phyloP scores from a whole-genome alignment of 2,888 invertebrate species.

The Drosophila yooni region DNA sequence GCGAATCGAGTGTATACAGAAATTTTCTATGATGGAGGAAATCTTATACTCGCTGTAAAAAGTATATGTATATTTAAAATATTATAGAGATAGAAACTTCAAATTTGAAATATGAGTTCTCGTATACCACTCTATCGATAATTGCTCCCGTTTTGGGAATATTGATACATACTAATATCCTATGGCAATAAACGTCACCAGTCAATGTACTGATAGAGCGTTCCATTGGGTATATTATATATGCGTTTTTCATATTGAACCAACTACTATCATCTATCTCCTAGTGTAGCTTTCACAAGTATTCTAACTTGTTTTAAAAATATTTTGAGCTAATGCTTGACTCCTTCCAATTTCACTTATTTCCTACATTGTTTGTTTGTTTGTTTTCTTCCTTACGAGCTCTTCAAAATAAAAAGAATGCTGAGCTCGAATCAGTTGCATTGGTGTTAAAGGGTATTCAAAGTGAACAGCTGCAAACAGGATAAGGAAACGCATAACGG shows the following conservation, averaged over 20 bases:
- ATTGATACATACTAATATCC: no score
- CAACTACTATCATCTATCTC: no score
- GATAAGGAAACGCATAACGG: constrained; percentile 9
- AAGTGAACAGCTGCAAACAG: constrained; percentile 4
- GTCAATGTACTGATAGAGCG: neutral
- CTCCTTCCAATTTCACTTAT: neutral
- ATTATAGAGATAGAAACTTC: neutral
- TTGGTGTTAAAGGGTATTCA: neutral
- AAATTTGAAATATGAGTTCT: neutral
- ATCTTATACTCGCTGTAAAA: neutral
- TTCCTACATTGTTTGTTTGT: neutral
- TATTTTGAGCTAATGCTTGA: neutral
- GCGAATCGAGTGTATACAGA: neutral
- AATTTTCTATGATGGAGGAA: neutral
- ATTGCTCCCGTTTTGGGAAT: no score
- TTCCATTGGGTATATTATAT: no score
- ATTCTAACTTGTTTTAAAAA: no score
- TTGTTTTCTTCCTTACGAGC: neutral
- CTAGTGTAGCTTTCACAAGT: no score
- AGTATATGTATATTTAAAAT: neutral
- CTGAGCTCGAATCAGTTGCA: neutral
- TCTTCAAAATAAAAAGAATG: neutral
- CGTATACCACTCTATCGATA: neutral
- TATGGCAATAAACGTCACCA: neutral
- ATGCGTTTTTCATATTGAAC: no score